Evolutionary conservation across 2,888 invertebrate species (phyloP).

Genomic region (Colletes collaris): DNA sequence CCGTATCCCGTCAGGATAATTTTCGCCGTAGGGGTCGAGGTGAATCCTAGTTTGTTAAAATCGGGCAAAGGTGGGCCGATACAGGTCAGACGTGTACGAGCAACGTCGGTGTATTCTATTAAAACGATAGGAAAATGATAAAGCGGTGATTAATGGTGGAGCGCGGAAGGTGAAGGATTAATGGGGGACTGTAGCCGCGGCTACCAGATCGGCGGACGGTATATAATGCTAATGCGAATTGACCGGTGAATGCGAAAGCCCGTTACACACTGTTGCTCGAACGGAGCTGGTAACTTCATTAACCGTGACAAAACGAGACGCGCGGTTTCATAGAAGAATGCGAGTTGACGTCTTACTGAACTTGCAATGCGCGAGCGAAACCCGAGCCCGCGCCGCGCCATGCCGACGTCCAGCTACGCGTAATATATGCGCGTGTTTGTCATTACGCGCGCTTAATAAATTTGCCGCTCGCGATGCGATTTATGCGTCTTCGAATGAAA

Average conservation of each 20-base stretch:
- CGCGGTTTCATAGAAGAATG: constrained; percentile 67
- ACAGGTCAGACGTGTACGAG: too few species aligned
- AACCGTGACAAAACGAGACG: constrained; percentile 67
- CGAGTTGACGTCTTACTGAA: constrained; percentile 63
- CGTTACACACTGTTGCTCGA: constrained; percentile 63
- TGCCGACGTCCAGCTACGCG: constrained; percentile 10
- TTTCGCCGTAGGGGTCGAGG: too few species aligned
- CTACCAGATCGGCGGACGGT: constrained; percentile 67
- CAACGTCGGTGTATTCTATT: constrained; percentile 52
- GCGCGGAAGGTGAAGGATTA: constrained; percentile 67
- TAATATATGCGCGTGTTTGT: constrained; percentile 52
- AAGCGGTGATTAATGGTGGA: constrained; percentile 67
- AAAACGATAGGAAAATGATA: constrained; percentile 69
- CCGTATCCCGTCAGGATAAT: too few species aligned
- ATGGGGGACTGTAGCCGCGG: constrained; percentile 46
- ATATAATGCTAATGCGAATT: constrained; percentile 71
- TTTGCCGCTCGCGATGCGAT: constrained; percentile 38
- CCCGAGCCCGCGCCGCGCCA: constrained; percentile 16
- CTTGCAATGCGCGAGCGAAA: constrained; percentile 42
- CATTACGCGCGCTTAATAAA: constrained; percentile 53
- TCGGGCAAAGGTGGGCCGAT: too few species aligned
- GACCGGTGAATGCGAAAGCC: constrained; percentile 68
- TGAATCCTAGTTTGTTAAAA: too few species aligned
- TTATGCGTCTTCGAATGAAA: constrained; percentile 41
- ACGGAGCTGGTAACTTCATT: constrained; percentile 64